Percentiles rank a stretch among this genome's conserved stretches.
phyloP scores from a whole-genome alignment of 2,113 vertebrate genomes.

The Dicerorhinus sumatrensis region DNA sequence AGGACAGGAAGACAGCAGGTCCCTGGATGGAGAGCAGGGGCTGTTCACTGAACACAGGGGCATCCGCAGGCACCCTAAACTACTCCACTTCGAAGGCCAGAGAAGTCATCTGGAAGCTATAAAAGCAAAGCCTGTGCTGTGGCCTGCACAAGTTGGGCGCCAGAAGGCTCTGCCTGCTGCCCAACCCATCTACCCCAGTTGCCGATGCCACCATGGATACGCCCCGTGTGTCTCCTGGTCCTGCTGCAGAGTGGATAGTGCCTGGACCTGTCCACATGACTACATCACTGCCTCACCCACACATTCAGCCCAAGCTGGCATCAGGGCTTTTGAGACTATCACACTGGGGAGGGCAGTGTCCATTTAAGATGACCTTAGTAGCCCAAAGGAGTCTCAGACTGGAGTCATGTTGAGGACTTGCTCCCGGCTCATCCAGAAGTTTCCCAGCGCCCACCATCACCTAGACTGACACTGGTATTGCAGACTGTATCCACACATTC shows the following conservation, averaged over 20 bases:
- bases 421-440: neutral
- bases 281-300: neutral
- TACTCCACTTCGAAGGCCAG: neutral
- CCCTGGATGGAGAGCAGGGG: neutral
- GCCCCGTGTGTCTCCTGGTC: neutral
- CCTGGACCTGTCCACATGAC: fast-evolving
- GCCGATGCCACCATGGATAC: fast-evolving
- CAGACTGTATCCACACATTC: neutral
- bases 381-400: neutral
- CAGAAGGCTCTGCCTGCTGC: neutral
- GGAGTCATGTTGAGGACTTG: neutral
- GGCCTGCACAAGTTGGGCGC: neutral
- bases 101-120: neutral
- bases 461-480: neutral
- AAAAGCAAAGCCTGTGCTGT: neutral
- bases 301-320: neutral
- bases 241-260: neutral
- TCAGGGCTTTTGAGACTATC: neutral
- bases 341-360: neutral
- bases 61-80: neutral
- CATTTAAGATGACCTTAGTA: neutral
- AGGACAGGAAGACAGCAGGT: neutral
- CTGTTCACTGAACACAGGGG: neutral
- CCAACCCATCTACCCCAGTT: fast-evolving
- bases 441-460: neutral